A percentile compares a stretch with the other conserved stretches of the same genome.
These are phyloP conservation scores for Macquaria australasica DNA, from an alignment of 2,113 vertebrate genomes.

Conservation along the genomic window DNA sequence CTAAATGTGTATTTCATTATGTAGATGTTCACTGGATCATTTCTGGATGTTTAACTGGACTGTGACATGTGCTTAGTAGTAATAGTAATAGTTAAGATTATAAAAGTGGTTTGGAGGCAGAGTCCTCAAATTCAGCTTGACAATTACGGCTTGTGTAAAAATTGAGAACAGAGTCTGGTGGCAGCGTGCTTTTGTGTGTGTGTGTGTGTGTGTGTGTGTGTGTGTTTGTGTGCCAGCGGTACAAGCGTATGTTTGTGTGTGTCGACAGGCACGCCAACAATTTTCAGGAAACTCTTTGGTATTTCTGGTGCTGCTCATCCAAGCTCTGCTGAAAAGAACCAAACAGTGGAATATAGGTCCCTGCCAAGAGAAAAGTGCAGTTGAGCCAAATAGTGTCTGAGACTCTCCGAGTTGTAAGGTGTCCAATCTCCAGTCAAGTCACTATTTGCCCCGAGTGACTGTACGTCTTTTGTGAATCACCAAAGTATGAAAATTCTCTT, in stretches of 20 bases:
- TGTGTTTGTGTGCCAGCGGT: constrained; percentile 41
- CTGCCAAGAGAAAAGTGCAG: constrained; percentile 76
- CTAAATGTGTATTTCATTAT: constrained; percentile 25
- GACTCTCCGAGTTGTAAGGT: constrained; percentile 72
- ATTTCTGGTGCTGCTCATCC: constrained; percentile 78
- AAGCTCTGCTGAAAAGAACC: constrained; percentile 74
- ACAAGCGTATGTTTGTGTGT: constrained; percentile 63
- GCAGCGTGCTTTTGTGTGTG: constrained; percentile 18
- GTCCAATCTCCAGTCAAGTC: constrained; percentile 76
- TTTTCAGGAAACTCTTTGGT: constrained; percentile 75
- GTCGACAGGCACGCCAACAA: constrained; percentile 66
- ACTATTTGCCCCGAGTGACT: constrained; percentile 70
- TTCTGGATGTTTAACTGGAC: constrained; percentile 26
- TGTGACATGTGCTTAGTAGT: constrained; percentile 44
- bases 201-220: constrained; percentile 20
- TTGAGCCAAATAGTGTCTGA: constrained; percentile 71
- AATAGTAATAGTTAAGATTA: constrained; percentile 32
- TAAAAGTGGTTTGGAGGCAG: constrained; percentile 54
- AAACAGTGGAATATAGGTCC: constrained; percentile 72
- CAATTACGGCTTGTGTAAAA: constrained; percentile 55
- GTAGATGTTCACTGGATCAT: constrained; percentile 4
- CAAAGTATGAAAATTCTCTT: constrained; percentile 67
- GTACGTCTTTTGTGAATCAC: constrained; percentile 59
- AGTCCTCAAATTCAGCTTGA: constrained; percentile 45
- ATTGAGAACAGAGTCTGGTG: constrained; percentile 70